Conservation (phyloP, 1,140 invertebrate genomes). For the Goniozus legneri region DNA sequence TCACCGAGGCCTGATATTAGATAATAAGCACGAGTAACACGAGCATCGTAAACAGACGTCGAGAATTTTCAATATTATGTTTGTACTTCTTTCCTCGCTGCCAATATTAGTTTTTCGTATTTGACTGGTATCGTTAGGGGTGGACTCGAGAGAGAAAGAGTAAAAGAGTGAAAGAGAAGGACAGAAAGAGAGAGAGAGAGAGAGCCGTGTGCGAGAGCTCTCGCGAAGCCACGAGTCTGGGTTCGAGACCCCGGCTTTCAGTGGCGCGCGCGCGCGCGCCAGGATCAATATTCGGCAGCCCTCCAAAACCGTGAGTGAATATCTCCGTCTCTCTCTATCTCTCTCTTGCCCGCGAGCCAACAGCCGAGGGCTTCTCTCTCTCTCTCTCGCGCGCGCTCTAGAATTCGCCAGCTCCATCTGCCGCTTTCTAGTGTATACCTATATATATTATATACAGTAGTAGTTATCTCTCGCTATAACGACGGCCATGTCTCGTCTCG, state of each 20-base stretch:
- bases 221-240: conserved; percentile 2
- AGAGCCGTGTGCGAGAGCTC: background rate
- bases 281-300: conserved; percentile 46
- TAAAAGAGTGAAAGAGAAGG: background rate
- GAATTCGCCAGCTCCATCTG: too few relatives aligned
- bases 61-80: background rate
- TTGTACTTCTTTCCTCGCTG: background rate
- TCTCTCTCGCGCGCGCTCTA: too few relatives aligned
- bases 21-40: too few relatives aligned
- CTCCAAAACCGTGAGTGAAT: conserved; percentile 37
- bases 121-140: background rate
- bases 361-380: conserved; percentile 5
- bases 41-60: background rate
- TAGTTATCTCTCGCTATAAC: too few relatives aligned
- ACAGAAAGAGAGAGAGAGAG: background rate
- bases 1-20: too few relatives aligned
- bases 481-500: too few relatives aligned
- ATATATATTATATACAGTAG: too few relatives aligned
- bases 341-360: conserved; percentile 1
- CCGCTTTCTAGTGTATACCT: background rate
- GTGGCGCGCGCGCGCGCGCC: conserved; percentile 15
- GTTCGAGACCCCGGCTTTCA: conserved; percentile 30
- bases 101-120: background rate
- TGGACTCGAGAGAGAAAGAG: background rate
- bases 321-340: conserved; percentile 14